Percentiles rank a stretch among this genome's conserved stretches.
Conservation (phyloP, 2,888 invertebrate species). For the Bembecia ichneumoniformis region DNA sequence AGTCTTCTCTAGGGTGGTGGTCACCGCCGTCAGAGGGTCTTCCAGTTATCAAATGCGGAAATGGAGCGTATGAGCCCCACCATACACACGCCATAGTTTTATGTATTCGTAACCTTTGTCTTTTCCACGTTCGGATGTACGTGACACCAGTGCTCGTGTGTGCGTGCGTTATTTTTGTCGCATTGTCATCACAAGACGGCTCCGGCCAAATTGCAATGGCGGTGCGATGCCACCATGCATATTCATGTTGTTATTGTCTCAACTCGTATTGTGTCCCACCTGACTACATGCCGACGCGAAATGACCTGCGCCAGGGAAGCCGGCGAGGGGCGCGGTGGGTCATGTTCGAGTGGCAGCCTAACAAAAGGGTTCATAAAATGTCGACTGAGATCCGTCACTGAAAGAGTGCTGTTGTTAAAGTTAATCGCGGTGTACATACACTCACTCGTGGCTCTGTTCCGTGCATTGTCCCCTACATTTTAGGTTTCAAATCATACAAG, state of each 20-base stretch:
- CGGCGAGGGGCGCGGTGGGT: constrained; percentile 13
- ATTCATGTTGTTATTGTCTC: constrained; percentile 63
- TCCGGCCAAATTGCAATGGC: constrained; percentile 59
- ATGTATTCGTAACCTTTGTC: too few species aligned
- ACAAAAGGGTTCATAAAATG: constrained; percentile 55
- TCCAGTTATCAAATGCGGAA: too few species aligned
- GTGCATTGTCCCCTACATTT: too few species aligned
- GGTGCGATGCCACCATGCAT: constrained; percentile 58
- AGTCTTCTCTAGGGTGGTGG: too few species aligned
- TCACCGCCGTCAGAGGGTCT: too few species aligned
- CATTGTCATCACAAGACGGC: constrained; percentile 63
- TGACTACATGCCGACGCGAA: constrained; percentile 24
- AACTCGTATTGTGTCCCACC: constrained; percentile 45
- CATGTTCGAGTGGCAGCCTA: constrained; percentile 15
- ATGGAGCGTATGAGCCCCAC: too few species aligned
- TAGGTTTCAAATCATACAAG: too few species aligned
- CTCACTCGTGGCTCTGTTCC: too few species aligned
- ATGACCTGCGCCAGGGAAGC: not conserved
- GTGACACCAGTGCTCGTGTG: not conserved
- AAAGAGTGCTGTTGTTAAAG: constrained; percentile 34
- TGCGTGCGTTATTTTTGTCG: constrained; percentile 50
- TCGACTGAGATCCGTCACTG: constrained; percentile 38
- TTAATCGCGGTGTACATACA: not conserved
- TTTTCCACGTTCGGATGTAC: too few species aligned
- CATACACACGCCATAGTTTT: too few species aligned